Evolutionary conservation across 2,888 invertebrate species (phyloP).

Genomic region (Pheosia tremula): DNA sequence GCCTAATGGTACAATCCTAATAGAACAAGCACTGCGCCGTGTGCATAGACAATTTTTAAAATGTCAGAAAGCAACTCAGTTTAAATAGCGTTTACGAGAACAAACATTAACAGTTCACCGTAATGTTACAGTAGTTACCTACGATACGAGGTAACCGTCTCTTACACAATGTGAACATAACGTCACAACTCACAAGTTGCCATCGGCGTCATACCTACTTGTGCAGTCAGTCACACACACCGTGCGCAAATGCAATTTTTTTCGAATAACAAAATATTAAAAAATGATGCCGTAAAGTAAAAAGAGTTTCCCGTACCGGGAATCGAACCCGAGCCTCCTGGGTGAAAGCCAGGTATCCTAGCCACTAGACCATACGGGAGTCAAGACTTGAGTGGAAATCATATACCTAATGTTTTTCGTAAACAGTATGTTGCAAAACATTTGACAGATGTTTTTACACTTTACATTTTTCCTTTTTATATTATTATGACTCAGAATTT

Average conservation of each 20-base stretch:
- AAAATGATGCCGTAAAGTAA: constrained; percentile 9
- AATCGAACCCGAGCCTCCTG: constrained; percentile 91
- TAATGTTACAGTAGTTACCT: constrained; percentile 12
- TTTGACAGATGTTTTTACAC: no score
- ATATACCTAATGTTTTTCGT: no score
- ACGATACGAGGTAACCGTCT: constrained; percentile 6
- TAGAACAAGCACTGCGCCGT: background rate
- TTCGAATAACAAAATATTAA: no score
- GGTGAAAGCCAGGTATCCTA: constrained; percentile 90
- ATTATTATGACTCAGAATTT: no score
- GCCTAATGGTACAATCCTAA: background rate
- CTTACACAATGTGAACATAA: constrained; percentile 2
- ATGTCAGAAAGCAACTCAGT: background rate
- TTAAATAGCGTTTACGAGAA: constrained; percentile 2
- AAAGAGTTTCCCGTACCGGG: constrained; percentile 86
- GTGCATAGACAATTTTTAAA: background rate
- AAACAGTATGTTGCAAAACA: no score
- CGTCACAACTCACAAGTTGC: constrained; percentile 11
- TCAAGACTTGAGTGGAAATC: no score
- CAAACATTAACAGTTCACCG: constrained; percentile 13
- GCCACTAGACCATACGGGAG: constrained; percentile 88
- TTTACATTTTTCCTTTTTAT: no score
- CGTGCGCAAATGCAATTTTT: no score
- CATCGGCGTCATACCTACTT: background rate
- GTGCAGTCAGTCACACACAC: no score